Base-by-base conservation (phyloP, 2,888 invertebrate genomes). In the Muscina levida region DNA sequence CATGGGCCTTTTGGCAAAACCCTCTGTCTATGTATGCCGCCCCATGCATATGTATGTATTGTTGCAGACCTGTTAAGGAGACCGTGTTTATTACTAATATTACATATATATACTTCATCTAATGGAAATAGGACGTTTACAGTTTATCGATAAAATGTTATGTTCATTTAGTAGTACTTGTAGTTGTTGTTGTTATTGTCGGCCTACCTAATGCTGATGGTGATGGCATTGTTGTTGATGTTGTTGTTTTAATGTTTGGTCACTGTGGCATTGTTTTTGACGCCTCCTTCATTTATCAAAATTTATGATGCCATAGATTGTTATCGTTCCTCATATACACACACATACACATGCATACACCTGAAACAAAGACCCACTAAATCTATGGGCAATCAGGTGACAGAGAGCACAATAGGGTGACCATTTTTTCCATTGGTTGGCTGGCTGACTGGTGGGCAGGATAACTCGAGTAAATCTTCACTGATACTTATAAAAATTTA, bases 221-320 rank as follows among this genome's bases (percentile, higher is more conserved):
- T 71, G 26, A 48, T 37, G 31, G 17, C 17, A 17, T n/a, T 71
- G 8, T 2, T 72, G 11, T 48, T 26, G 44, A 48, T 48, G 53
- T n/a, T 65, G 62, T 62, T 59, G 48, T 57, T 44, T n/a, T 62
- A 65, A 26, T 75, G 59, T 62, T 19, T 76, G 78, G 68, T 70
- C 78, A 72, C 31, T 77, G 57, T 73, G 62, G 70, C 24, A 66
- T 66, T 79, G 76, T 73, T 82, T 76, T 53, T 44, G 73, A 79
- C 73, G 76, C 76, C 82, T 73, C 70, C 68, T 78, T 82, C 74
- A 76, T 79, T 76, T 73, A 73, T 79, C 62, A 79, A 79, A 79
- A 73, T 79, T 79, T 76, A 76, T 73, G 53, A 59, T 71, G 19
- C 71, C 56, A 51, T 76, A 53, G 72, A 70, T 57, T 76, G 48